Base-by-base conservation (phyloP, 2,888 invertebrate genomes). In the Harpalus rufipes region DNA sequence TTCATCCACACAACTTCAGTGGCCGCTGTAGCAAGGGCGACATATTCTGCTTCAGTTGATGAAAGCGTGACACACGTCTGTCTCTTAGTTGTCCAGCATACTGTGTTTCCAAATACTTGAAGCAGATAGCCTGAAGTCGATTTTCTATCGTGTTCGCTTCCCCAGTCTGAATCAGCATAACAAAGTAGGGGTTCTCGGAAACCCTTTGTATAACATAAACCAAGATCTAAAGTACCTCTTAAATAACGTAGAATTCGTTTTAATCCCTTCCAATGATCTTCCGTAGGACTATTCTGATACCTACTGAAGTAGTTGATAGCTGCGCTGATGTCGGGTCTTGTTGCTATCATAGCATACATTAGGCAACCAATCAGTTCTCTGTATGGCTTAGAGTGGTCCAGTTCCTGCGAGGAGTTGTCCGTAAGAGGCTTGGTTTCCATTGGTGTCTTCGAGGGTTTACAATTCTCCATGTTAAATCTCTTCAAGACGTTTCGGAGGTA, bases 11-110 rank as follows among this genome's bases (percentile, higher is more conserved):
- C 6, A 16, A 61, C 8, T 18, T 61, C 61, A 61, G 61, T 21
- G 7, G 86, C 87, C 5, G 87, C 87, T 10, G 81, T 86, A 3
- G 87, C 86, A 14, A 88, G 82, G 3, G 89, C 88, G 1, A 89
- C 85, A 83, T 88, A 88, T 84, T 89, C 88, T 1, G 89, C 87
- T 82, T 89, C 88, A 5, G 89, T 89, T 0, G 87, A 88, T 7
- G 89, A 89, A 0, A 88, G 80, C 0, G 88, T 86, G 1, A 89
- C 88, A 41, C 86, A 56, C 12, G 81, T 84, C 84, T 89, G 89
- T 81, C 86, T 88, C 65, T 86, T 88, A 6, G 88, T 88, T 4
- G 82, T 79, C 89, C 89, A 90, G 39, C 83, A 80, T 2, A 89
- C 86, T n/a, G n/a, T 86, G 59, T 86, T 86, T 16, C 88, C 88